Evolutionary conservation across 2,113 vertebrate species (phyloP).

Genomic region (Vulpes lagopus): DNA sequence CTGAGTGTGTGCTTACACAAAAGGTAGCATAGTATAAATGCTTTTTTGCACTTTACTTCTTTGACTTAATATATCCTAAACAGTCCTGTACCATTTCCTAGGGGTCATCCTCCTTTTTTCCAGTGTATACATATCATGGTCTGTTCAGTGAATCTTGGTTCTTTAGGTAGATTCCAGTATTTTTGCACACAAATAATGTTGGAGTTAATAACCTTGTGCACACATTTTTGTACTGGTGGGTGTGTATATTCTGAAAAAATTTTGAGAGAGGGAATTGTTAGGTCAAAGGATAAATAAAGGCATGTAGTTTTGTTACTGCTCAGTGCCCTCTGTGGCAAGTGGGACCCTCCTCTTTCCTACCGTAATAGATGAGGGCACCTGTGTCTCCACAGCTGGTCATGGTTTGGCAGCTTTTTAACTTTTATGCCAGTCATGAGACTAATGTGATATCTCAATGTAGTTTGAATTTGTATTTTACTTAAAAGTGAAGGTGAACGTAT

Average conservation of each 20-base stretch:
- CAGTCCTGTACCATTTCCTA: not conserved
- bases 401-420: slow-evolving; percentile 17
- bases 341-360: not conserved
- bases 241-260: not conserved
- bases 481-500: not conserved
- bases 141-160: slow-evolving; percentile 16
- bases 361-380: not conserved
- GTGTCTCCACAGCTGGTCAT: not conserved
- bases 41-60: not conserved
- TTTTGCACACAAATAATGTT: not conserved
- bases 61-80: not conserved
- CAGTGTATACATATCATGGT: not conserved
- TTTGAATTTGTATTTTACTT: slow-evolving; percentile 25
- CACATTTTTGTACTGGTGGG: not conserved
- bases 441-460: not conserved
- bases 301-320: not conserved
- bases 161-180: not conserved
- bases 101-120: not conserved
- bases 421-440: not conserved
- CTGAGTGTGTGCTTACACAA: not conserved
- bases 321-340: not conserved
- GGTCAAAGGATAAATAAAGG: not conserved
- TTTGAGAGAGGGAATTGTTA: not conserved
- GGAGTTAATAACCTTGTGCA: not conserved
- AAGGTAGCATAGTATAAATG: not conserved